phyloP scores from a whole-genome alignment of 2,888 invertebrate genomes.

The Agrochola circellaris region DNA sequence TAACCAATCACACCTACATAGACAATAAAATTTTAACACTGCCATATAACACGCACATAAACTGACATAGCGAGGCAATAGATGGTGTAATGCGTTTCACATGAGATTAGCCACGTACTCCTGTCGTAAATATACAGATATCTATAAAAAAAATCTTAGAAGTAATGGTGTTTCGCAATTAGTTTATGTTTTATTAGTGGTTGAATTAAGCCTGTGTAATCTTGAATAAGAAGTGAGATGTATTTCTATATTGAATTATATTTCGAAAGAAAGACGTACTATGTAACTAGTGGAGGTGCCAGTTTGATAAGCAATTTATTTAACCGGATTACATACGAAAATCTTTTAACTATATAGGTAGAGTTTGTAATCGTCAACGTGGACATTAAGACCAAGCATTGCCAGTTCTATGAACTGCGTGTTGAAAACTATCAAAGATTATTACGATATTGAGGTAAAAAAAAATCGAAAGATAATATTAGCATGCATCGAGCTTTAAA shows the following conservation, averaged over 20 bases:
- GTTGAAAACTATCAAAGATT: background rate
- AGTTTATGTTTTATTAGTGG: constrained; percentile 25
- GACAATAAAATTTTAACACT: constrained; percentile 65
- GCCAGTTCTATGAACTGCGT: background rate
- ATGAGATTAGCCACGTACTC: constrained; percentile 61
- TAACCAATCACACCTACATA: constrained; percentile 64
- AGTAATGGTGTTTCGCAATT: constrained; percentile 60
- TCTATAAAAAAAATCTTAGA: constrained; percentile 43
- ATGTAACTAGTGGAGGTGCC: background rate
- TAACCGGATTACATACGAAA: background rate
- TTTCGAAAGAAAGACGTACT: background rate
- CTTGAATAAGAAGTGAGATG: constrained; percentile 4
- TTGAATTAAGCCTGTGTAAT: constrained; percentile 26
- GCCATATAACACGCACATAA: constrained; percentile 63
- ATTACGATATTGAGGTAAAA: background rate
- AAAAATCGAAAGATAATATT: background rate
- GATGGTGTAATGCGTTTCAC: constrained; percentile 65
- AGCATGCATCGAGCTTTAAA: background rate
- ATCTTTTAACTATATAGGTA: background rate
- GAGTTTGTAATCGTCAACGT: background rate
- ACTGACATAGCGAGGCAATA: constrained; percentile 44
- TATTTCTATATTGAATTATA: background rate
- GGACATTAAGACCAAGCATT: background rate
- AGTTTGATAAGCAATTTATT: background rate
- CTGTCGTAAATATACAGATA: constrained; percentile 54